Evolutionary conservation across 2,888 invertebrate genomes (phyloP), one percentile per base, ranked within the genome.

Genomic region (Branchipolynoe longqiensis): DNA sequence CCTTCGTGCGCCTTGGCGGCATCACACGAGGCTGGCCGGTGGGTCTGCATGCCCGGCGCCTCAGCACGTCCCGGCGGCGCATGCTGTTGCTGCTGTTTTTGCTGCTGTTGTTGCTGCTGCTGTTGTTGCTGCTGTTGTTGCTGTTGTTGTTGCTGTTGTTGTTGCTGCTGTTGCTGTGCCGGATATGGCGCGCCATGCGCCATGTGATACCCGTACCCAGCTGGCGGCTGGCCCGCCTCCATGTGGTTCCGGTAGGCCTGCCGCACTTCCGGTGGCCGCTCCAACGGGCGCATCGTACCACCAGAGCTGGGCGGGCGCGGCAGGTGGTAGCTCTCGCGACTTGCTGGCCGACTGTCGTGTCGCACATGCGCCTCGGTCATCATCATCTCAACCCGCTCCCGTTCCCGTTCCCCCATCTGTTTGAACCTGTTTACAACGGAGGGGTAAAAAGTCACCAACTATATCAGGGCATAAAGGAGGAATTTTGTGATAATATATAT

Each of bases 101-200:
- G 86, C 58, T 69, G 85, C 41, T 73, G 86, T 18, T 41, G 73
- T 28, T 73, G 85, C 3, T 48, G 86, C 38, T 84, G 78, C 6
- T 59, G 81, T 58, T 85, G 85, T 28, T 86, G 87, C 38, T 84
- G 86, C 58, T 69, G 85, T 40, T 73, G 86, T 18, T 41, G 73
- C 38, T n/a, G n/a, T n/a, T n/a, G n/a, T n/a, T n/a, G n/a, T n/a
- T n/a, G n/a, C n/a, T n/a, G 36, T 14, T 85, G 85, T 28, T 73
- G 85, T 3, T 48, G 86, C 38, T 84, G 78, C 6, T 59, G 81
- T 58, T 85, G 85, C 31, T 86, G 87, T 36, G 85, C 86, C 58
- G 59, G 85, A 48, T 73, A 85, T 18, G 58, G 73, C 38, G 86
- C 86, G 48, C 84, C 78, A 41, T 74, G 59, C 4, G 85, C 81